Evolutionary conservation across 2,797 vertebrate species (phyloP).

Genomic region (Rhadinocentrus ornatus): DNA sequence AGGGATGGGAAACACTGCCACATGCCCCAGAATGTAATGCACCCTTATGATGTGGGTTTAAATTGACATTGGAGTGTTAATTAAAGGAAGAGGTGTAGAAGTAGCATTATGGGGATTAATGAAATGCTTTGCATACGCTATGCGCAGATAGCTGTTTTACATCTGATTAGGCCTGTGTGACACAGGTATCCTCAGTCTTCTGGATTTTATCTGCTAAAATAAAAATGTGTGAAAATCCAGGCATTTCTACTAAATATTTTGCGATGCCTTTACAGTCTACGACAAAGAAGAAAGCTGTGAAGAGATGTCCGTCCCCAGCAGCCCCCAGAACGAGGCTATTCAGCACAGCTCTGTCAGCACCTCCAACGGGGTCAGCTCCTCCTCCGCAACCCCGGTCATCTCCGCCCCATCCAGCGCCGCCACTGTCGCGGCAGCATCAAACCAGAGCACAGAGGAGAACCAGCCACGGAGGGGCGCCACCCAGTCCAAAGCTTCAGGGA

Average conservation of each 20-base stretch:
- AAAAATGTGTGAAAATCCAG: not conserved
- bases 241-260: not conserved
- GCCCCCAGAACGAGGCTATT: slow-evolving; percentile 94
- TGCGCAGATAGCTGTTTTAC: slow-evolving; percentile 66
- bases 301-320: slow-evolving; percentile 93
- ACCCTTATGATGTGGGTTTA: slow-evolving; percentile 87
- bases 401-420: slow-evolving; percentile 80
- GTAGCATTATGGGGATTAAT: slow-evolving; percentile 79
- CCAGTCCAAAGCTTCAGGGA: slow-evolving; percentile 90
- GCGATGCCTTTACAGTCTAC: slow-evolving; percentile 60
- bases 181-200: slow-evolving; percentile 32
- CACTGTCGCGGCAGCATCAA: slow-evolving; percentile 78
- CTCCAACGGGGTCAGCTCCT: slow-evolving; percentile 94
- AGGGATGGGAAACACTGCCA: slow-evolving; percentile 80
- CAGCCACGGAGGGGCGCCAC: slow-evolving; percentile 81
- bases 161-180: slow-evolving; percentile 56
- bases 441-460: slow-evolving; percentile 92
- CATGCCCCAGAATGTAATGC: slow-evolving; percentile 81
- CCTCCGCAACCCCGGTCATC: slow-evolving; percentile 83
- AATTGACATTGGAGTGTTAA: slow-evolving; percentile 87
- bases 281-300: slow-evolving; percentile 97
- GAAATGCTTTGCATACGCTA: slow-evolving; percentile 64
- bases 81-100: slow-evolving; percentile 78
- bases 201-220: slow-evolving; percentile 29
- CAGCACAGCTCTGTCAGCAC: slow-evolving; percentile 99